A percentile compares a stretch with the other conserved stretches of the same genome.
phyloP scores from a whole-genome alignment of 2,888 invertebrate species.

The Trypoxylon attenuatum region DNA sequence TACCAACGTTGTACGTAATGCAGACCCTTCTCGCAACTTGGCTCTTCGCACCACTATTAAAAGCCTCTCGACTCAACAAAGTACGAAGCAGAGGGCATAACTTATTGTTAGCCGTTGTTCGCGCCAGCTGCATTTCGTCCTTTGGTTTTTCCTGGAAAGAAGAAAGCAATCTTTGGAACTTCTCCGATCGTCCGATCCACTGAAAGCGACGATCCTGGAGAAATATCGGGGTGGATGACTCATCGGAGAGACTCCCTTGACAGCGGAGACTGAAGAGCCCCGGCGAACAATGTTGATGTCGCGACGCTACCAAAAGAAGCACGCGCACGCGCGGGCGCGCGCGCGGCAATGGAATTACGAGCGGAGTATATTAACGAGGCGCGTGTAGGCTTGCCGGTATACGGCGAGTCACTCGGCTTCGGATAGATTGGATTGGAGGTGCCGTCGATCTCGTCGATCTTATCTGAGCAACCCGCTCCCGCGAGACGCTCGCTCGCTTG shows the following conservation, averaged over 20 bases:
- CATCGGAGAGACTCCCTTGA: no score
- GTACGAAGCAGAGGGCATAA: conserved; percentile 19
- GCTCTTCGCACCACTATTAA: conserved; percentile 44
- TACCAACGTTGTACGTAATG: conserved; percentile 29
- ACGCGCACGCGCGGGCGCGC: no score
- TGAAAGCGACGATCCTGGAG: no score
- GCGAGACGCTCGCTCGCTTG: conserved; percentile 15
- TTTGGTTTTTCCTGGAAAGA: background rate
- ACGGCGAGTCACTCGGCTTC: conserved; percentile 14
- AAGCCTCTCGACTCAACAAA: conserved; percentile 44
- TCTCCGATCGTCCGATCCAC: no score
- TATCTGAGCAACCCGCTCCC: conserved; percentile 33
- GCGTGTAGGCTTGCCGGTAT: background rate
- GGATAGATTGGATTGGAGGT: conserved; percentile 15
- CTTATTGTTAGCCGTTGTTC: conserved; percentile 10
- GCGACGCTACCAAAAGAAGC: no score
- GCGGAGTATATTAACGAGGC: conserved; percentile 2
- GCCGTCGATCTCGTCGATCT: conserved; percentile 28
- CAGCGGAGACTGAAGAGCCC: no score
- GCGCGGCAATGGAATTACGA: conserved; percentile 4
- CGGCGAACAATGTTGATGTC: no score
- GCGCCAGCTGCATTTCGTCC: conserved; percentile 3
- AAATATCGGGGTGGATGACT: no score
- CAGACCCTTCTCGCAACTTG: no score
- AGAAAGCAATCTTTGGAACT: no score